These are phyloP conservation scores for Aldrovandia affinis DNA, from an alignment of 2,797 vertebrate genomes.

Conservation along the genomic window DNA sequence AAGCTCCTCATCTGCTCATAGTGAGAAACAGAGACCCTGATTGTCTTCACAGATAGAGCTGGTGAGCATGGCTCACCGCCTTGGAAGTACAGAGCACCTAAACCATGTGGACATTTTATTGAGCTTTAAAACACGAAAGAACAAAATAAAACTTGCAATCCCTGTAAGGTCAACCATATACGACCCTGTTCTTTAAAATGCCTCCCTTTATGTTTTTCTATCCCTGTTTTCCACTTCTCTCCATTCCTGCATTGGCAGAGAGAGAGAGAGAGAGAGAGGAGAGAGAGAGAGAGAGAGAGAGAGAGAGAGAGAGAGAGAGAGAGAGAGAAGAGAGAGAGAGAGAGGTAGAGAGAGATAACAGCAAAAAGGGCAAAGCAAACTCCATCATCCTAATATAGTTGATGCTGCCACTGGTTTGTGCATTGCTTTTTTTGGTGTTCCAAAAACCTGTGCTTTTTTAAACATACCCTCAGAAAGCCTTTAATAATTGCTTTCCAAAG, in stretches of 20 bases:
- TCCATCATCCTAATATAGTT: too few relatives aligned
- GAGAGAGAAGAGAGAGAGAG: too few relatives aligned
- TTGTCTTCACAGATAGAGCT: background rate
- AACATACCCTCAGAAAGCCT: background rate
- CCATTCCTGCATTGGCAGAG: background rate
- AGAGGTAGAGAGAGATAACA: too few relatives aligned
- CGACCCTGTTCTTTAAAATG: background rate
- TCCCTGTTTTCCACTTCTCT: background rate
- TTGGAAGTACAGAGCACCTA: background rate
- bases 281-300: too few relatives aligned
- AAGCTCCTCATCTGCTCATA: background rate
- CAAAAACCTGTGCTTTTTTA: background rate
- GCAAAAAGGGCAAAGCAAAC: too few relatives aligned
- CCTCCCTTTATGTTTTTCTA: background rate
- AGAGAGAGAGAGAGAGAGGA: too few relatives aligned
- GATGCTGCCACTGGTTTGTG: too few relatives aligned
- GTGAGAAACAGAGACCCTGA: background rate
- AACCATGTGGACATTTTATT: background rate
- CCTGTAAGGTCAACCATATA: background rate
- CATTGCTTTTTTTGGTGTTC: too few relatives aligned
- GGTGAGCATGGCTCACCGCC: too few relatives aligned
- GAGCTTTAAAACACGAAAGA: slow-evolving; percentile 14
- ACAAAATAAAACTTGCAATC: background rate
- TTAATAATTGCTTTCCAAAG: too few relatives aligned
- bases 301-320: too few relatives aligned